Base-by-base conservation (phyloP, 2,113 vertebrate genomes). In the Myrmecophaga tridactyla region DNA sequence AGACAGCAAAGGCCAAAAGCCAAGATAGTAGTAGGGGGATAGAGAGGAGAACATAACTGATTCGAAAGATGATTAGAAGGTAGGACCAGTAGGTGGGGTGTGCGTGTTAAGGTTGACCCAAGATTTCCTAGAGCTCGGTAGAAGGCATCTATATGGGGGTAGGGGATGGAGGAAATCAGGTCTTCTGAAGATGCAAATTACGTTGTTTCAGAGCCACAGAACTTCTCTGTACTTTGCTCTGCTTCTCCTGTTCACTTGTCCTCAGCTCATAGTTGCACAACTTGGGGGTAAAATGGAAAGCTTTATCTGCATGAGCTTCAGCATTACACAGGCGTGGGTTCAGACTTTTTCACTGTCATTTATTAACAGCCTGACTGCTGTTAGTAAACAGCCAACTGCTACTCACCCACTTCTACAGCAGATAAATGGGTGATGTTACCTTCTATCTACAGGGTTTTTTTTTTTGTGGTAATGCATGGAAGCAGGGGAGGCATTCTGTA, bases 391-490 rank as follows among this genome's bases (percentile, higher is more conserved):
- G 60, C 4, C 78, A 18, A 8, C 5, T 25, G 43, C 15, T 67
- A 20, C 41, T 12, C 53, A 72, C 43, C 63, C 5, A 36, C 62
- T 73, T 9, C 1, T 31, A 8, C 13, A 12, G 15, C 60, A 21
- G 80, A 89, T 46, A 41, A 20, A 7, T 4, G 46, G 23, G 20
- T 62, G 8, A 29, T 6, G 27, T 6, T 10, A 18, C 2, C 11
- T 36, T 41, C 60, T 3, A 2, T 13, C 7, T 27, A 0, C 6
- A 11, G 69, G 3, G 17, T 14, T 14, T 39, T n/a, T n/a, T n/a
- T n/a, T n/a, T n/a, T 21, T 9, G 36, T 29, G 46, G 41, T 27
- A 20, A 36, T 1, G 36, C 6, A 4, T 20, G 1, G 43, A 60
- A 76, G 8, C 18, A 0, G 1, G 1, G 0, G 17, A n/a, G 67